Base-by-base conservation (phyloP, 92 coral and sea anemone species). In the Chrysogorgia sp. region DNA sequence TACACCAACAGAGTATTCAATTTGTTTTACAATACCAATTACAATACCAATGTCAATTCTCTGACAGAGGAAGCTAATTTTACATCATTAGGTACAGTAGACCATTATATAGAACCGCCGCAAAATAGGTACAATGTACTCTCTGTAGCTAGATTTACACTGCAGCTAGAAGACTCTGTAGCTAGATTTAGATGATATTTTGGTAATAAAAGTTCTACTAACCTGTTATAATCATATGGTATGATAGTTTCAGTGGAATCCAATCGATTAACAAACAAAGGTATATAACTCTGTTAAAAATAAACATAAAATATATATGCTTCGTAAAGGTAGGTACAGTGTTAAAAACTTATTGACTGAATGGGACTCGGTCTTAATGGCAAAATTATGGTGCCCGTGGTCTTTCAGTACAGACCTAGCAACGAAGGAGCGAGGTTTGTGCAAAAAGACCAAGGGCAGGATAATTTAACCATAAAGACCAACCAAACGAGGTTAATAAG, bases 221-320 rank as follows among this genome's bases (percentile, higher is more conserved):
- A 90, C 96, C 92, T 88, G 79, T 85, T 64, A 41, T 86, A 87
- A 67, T 92, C 93, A 82, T 81, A 92, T 26, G 97, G 97, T 19
- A 92, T 92, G 17, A 92, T 90, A 23, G 97, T 84, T 45, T 89
- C 97, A 71, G 87, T 84, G 14, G 97, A 92, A 77, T 92, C 97
- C 71, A 92, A 63, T 10, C 97, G 91, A 63, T 92, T 92, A 34
- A 92, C 97, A 87, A 84, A 92, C 77, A 92, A 76, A 13, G 86
- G 89, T 58, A 92, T 82, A 57, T 89, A 69, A 33, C 84, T 71
- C 97, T 92, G 79, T 10, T 83, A 83, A 40, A 43, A 43, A 61
- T 31, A 31, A 41, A 25, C 17, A 82, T 30, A n/a, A 33, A 23
- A 14, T 55, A 17, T 31, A 26, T 74, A 74, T 17, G 41, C 34